Base-by-base conservation (phyloP, 1,140 invertebrate genomes). In the Carcinoscorpius rotundicauda region DNA sequence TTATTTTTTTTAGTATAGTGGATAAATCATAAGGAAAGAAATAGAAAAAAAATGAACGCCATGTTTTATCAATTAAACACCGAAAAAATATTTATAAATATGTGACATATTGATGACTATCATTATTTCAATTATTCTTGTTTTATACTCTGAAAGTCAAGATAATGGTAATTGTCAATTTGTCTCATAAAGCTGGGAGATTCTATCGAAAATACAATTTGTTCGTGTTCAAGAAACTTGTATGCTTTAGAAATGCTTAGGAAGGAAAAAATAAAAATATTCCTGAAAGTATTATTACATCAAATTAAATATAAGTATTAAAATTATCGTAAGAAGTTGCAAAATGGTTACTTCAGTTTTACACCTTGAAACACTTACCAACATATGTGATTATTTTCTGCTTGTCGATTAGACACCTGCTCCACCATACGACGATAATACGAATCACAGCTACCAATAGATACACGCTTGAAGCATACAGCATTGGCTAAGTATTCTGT, bases 301-400 rank as follows among this genome's bases (percentile, higher is more conserved):
- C 9, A 29, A 4, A 51, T 63, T 4, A 51, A 11, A 4, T 4
- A 61, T 11, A 62, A 52, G 4, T 11, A 52, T 5, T 49, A 5
- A 6, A 52, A 10, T 48, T 3, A 51, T 64, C 10, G 50, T 48
- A 11, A 62, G 49, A 4, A 5, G 11, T 49, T 52, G 29, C 8
- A 49, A 10, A 51, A 51, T 62, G 6, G 29, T 49, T 6, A 57
- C 29, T 10, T 48, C 55, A 60, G 11, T 8, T 48, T 49, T 58
- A 61, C 48, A 58, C n/a, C 8, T 5, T 6, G 6, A 61, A 52
- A 48, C n/a, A 63, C 68, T 61, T 62, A 71, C 71, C 72, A 73
- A 52, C 72, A 73, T 52, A 73, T 73, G 50, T 73, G 68, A 52
- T 70, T 67, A 61, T 72, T 67, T 5, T 72, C 65, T 0, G 69